Conservation (phyloP, 1,140 invertebrate species). For the Aradophagus sp. region DNA sequence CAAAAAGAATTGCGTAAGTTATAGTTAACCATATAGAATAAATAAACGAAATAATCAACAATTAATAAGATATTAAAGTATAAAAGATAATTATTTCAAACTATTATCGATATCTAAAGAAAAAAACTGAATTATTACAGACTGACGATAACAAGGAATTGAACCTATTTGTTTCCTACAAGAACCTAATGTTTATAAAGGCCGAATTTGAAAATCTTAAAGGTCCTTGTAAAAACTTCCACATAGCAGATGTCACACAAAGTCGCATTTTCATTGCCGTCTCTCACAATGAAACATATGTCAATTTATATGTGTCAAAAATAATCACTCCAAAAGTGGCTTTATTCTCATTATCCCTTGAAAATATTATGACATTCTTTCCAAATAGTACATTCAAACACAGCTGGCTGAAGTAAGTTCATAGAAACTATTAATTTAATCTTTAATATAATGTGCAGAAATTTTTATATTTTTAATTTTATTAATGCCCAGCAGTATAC, state of each 20-base stretch:
- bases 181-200: slow-evolving; percentile 80
- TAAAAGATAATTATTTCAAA: too few species aligned
- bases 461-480: too few species aligned
- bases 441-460: too few species aligned
- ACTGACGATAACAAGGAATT: slow-evolving; percentile 68
- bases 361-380: slow-evolving; percentile 89
- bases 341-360: slow-evolving; percentile 86
- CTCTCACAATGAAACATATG: slow-evolving; percentile 82
- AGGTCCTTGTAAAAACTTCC: slow-evolving; percentile 79
- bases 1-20: slow-evolving; percentile 38
- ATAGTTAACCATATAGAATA: too few species aligned
- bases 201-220: slow-evolving; percentile 84
- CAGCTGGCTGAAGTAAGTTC: slow-evolving; percentile 87
- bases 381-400: slow-evolving; percentile 86
- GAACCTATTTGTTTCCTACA: slow-evolving; percentile 87
- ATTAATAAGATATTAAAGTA: too few species aligned
- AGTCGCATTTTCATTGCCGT: slow-evolving; percentile 88
- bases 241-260: slow-evolving; percentile 88
- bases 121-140: too few species aligned
- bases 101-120: too few species aligned
- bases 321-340: slow-evolving; percentile 75
- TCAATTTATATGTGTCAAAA: slow-evolving; percentile 88
- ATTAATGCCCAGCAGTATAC: too few species aligned
- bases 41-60: too few species aligned
- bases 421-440: too few species aligned